Base-by-base conservation (phyloP, 2,113 vertebrate species). In the Dicentrarchus labrax region DNA sequence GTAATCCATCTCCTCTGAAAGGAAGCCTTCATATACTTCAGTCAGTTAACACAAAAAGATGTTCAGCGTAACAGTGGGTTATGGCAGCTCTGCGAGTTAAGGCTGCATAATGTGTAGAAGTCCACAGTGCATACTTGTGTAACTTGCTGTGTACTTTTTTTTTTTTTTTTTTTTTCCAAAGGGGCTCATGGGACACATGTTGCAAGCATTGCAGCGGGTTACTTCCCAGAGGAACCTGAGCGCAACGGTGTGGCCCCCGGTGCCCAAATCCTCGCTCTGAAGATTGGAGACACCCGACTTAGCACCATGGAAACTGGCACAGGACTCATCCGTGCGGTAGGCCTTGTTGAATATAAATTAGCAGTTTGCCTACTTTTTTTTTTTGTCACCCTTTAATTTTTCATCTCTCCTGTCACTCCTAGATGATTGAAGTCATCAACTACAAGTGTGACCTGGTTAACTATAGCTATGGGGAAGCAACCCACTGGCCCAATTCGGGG, bases 231-330 rank as follows among this genome's bases (percentile, higher is more conserved):
- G 39, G 98, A 99, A 74, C 98, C 97, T 0, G 98, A 99, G 78
- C 93, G 98, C 61, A 99, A 98, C 65, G 98, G 98, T 13, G 95
- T 99, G 10, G 97, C 98, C 78, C 98, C 98, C 0, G 98, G 98
- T 43, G 98, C 98, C 66, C 98, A 99, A 41, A 97, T 99, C 86
- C 95, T 99, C 74, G 97, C 98, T 4, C 92, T 99, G 86, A 99
- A 99, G 92, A 99, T 99, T 64, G 98, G 98, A 4, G 98, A 99
- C 89, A 99, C 98, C 0, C 96, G 98, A 15, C 94, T 99, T 17
- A 99, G 97, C 92, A 99, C 98, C 62, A 99, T 99, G 98, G 98
- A 99, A 94, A 99, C 98, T 0, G 98, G 98, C 89, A 99, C 98
- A 45, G 98, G 98, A 76, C 97, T 99, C 53, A 99, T 99, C 84